Evolutionary conservation across 2,113 vertebrate genomes (phyloP).

Genomic region (Cololabis saira): DNA sequence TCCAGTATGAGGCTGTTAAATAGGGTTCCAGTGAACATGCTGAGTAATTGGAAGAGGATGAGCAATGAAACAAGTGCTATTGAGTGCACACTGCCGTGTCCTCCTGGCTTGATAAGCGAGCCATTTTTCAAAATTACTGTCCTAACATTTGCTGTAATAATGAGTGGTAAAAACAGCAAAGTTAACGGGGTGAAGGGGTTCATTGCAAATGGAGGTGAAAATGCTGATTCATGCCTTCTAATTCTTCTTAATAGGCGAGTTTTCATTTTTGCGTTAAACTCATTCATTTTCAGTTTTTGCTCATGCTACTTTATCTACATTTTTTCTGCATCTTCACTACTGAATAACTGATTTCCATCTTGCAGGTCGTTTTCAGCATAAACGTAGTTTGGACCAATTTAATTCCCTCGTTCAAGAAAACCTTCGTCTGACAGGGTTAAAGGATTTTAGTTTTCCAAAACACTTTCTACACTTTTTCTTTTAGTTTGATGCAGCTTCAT

Average conservation of each 20-base stretch:
- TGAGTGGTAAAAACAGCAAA: constrained; percentile 45
- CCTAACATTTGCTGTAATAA: constrained; percentile 57
- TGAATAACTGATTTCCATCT: constrained; percentile 54
- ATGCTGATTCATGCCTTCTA: constrained; percentile 59
- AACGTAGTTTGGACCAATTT: constrained; percentile 29
- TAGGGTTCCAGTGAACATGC: constrained; percentile 75
- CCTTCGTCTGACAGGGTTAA: neutral
- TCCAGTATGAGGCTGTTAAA: constrained; percentile 74
- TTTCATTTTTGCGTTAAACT: constrained; percentile 47
- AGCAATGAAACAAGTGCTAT: constrained; percentile 63
- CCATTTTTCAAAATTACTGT: constrained; percentile 68
- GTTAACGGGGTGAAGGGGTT: constrained; percentile 55
- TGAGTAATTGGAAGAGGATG: constrained; percentile 78
- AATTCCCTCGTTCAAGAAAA: constrained; percentile 15
- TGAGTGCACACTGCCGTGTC: constrained; percentile 60
- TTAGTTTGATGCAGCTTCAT: neutral
- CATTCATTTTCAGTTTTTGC: constrained; percentile 52
- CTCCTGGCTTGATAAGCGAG: constrained; percentile 67
- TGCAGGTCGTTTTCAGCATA: constrained; percentile 30
- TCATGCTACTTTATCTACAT: constrained; percentile 41
- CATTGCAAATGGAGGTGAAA: constrained; percentile 29
- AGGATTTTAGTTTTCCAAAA: constrained; percentile 4
- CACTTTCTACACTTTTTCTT: neutral
- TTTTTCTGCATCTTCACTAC: constrained; percentile 58
- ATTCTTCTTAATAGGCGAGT: constrained; percentile 55